Base-by-base conservation (phyloP, 2,888 invertebrate species). In the Lampropteryx suffumata region DNA sequence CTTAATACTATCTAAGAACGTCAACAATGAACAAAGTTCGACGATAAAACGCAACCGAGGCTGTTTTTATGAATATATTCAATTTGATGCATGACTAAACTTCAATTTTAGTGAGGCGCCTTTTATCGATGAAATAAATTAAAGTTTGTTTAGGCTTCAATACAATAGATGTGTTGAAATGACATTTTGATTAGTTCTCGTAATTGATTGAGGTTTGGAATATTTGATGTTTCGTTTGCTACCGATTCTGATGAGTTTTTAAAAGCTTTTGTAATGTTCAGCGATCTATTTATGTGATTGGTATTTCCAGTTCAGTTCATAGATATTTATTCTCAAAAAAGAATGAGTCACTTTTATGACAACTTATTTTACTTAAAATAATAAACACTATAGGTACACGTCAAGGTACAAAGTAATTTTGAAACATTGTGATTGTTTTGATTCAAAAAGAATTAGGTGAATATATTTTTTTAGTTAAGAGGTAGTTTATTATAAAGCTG, bases 51-150 rank as follows among this genome's bases (percentile, higher is more conserved):
- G 47, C 55, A 57, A 62, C 65, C 62, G 61, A 62, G 55, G 49
- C 53, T 37, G 57, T 64, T 75, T 73, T 77, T 75, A 75, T 74
- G 73, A 71, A 75, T 73, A 72, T 73, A 73, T 73, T 75, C 75
- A 76, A 76, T 77, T 76, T 76, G 68, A 76, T 73, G 74, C 76
- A 71, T 69, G 73, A 71, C 69, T 71, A 68, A 69, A 66, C 73
- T 67, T 67, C 57, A 44, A 64, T 67, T 58, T 58, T 65, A 73
- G 68, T 61, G 71, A 65, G 64, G 73, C 36, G 47, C 24, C 41
- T 21, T 35, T 33, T 33, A 26, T 45, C 44, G 43, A 46, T 49
- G 21, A 41, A 41, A 46, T 29, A 24, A 48, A 45, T 55, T 43
- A 41, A 52, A 3, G 28, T 35, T 51, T 51, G 43, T 53, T 46